Evolutionary conservation across 2,113 vertebrate species (phyloP).

Genomic region (Amphiprion percula): DNA sequence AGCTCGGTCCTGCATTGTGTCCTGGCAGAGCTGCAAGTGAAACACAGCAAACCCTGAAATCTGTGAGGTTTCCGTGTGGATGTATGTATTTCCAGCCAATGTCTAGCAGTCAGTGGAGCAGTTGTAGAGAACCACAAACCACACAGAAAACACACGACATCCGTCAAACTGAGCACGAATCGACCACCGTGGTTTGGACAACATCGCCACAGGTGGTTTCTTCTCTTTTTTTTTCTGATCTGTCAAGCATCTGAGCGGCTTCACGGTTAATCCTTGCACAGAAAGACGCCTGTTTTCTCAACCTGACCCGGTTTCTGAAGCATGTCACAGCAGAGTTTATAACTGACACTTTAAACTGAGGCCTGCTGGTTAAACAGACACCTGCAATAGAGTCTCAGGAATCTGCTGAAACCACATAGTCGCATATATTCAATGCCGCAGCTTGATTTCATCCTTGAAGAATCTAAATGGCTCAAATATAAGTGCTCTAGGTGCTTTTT

Average conservation of each 20-base stretch:
- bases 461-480: too few relatives aligned
- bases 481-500: too few relatives aligned
- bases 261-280: too few relatives aligned
- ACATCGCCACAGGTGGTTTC: not conserved
- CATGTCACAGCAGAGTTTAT: constrained; percentile 7
- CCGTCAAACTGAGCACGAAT: constrained; percentile 25
- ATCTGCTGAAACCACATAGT: too few relatives aligned
- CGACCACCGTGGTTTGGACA: constrained; percentile 2
- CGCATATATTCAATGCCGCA: too few relatives aligned
- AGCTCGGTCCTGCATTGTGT: not conserved
- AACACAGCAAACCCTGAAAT: constrained; percentile 14
- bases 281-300: too few relatives aligned
- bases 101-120: not conserved
- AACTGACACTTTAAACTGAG: constrained; percentile 6
- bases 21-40: constrained; percentile 1
- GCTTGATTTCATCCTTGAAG: too few relatives aligned
- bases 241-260: too few relatives aligned
- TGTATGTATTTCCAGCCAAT: not conserved
- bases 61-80: not conserved
- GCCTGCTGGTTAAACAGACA: constrained; percentile 12
- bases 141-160: constrained; percentile 32
- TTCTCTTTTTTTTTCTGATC: too few relatives aligned
- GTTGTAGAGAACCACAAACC: constrained; percentile 44
- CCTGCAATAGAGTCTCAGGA: constrained; percentile 3
- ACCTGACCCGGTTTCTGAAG: constrained; percentile 26